Base-by-base conservation (phyloP, 1,140 invertebrate species). In the Conus betulinus region DNA sequence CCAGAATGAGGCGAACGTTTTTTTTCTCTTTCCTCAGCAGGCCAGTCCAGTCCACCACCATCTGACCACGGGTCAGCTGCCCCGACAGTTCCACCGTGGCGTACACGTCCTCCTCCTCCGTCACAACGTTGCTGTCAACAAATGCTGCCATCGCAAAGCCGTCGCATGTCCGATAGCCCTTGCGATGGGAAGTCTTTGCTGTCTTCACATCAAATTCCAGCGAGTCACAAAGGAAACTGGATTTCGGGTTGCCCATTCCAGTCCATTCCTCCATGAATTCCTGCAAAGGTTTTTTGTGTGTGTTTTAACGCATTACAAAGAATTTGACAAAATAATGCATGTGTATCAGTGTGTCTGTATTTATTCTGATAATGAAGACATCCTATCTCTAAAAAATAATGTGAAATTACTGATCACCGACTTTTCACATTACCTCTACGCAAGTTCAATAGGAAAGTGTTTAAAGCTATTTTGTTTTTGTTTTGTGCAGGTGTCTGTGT, bases 41-140 rank as follows among this genome's bases (percentile, higher is more conserved):
- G 20, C 85, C 88, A 8, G 85, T 78, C 91, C 93, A 93, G 87
- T 94, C 93, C 4, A 93, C 90, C 3, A 94, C 91, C 93, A 94
- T 93, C 90, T 93, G 93, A 52, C 92, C 93, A 1, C 92, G 78
- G 51, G 93, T 93, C n/a, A 91, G 63, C 67, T 91, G 84, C 3
- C 93, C 93, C 52, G 88, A 83, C 23, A 93, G 85, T 78, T 94
- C 93, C 15, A 94, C 91, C 25, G 90, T 91, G 55, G 89, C 89
- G 74, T 89, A 93, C 5, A 91, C 87, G 5, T 82, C 57, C 78
- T 91, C 91, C 15, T 87, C 85, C 27, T 92, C 89, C 53, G 74
- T 63, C 10, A 93, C 89, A 25, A 91, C 87, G 8, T 85, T 57
- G 1, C 84, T 27, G 13, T 90, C 87, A 15, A 94, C 23, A n/a